These are phyloP conservation scores for Sceloporus tristichus DNA, from an alignment of 2,113 vertebrate genomes.

Conservation along the genomic window DNA sequence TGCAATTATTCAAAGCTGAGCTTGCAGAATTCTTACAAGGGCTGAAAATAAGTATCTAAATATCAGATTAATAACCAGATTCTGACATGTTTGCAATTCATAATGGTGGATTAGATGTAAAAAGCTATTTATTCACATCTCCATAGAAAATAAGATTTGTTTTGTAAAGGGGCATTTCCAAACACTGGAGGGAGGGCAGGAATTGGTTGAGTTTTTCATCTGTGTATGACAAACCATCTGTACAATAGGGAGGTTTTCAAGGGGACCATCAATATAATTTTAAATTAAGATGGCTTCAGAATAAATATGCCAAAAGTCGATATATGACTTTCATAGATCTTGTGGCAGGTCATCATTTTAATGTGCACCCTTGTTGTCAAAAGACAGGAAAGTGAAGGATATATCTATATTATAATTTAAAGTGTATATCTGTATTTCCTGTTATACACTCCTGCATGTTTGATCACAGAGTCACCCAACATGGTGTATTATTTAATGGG, in stretches of 20 bases:
- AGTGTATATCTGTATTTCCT: no score
- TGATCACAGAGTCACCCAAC: no score
- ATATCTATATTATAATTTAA: background rate
- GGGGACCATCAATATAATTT: slow-evolving; percentile 32
- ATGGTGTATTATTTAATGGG: no score
- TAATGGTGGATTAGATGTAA: slow-evolving; percentile 46
- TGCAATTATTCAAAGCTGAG: slow-evolving; percentile 68
- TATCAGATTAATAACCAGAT: slow-evolving; percentile 72
- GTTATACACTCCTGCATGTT: no score
- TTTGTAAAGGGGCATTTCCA: slow-evolving; percentile 44
- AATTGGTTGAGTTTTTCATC: slow-evolving; percentile 5
- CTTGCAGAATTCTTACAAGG: slow-evolving; percentile 61
- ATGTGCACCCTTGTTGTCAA: background rate
- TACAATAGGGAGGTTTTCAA: slow-evolving; percentile 12
- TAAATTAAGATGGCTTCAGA: slow-evolving; percentile 43
- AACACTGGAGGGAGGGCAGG: background rate
- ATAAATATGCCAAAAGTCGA: slow-evolving; percentile 19
- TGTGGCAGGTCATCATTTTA: background rate
- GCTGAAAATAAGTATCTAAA: slow-evolving; percentile 68
- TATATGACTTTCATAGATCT: background rate
- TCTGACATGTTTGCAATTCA: slow-evolving; percentile 56
- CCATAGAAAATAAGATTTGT: slow-evolving; percentile 21
- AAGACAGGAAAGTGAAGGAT: background rate
- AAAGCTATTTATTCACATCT: slow-evolving; percentile 66
- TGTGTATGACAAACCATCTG: background rate